Evolutionary conservation across 1,140 invertebrate genomes (phyloP), one percentile per base, ranked within the genome.

Genomic region (Pogonognathellus flavescens): DNA sequence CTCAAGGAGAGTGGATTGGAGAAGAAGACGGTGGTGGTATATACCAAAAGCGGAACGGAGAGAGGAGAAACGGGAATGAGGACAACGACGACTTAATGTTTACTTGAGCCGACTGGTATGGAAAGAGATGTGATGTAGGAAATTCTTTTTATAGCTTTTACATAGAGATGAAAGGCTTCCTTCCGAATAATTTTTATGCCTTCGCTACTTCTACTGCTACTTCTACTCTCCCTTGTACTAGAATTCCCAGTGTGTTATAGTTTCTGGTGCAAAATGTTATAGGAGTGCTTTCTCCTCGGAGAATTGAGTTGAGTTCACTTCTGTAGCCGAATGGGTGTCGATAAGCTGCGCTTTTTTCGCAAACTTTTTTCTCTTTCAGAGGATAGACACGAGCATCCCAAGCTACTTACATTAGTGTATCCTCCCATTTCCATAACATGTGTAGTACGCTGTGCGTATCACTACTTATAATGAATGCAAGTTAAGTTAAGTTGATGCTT

Each of bases 61-160:
- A 22, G 52, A 81, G 53, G 31, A 18, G 55, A 81, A 55, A 55
- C 50, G 80, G 53, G 50, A 81, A 81, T 81, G 80, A 81, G 53
- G 53, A 81, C 50, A 81, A 57, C 50, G 80, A 81, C 80, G 50
- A 81, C 53, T 81, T 81, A 53, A 81, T 81, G 53, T 81, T 81
- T 57, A 81, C 53, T 81, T 53, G 50, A 53, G 53, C 80, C 53
- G 80, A 57, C 50, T 55, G 80, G 31, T 41, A 41, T 55, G 53
- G 80, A 81, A 81, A 18, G 18, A 57, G 50, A 55, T 53, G 80
- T 81, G 80, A 81, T 81, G 80, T 81, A 55, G 80, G 80, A 81
- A 81, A 57, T 81, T 81, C 53, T 81, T 81, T 81, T 81, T 81
- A 81, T 81, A 57, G 53, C 80, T 81, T 81, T 81, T 81, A 81